These are phyloP conservation scores for Xanthia togata DNA, from an alignment of 2,888 invertebrate genomes.

Conservation along the genomic window DNA sequence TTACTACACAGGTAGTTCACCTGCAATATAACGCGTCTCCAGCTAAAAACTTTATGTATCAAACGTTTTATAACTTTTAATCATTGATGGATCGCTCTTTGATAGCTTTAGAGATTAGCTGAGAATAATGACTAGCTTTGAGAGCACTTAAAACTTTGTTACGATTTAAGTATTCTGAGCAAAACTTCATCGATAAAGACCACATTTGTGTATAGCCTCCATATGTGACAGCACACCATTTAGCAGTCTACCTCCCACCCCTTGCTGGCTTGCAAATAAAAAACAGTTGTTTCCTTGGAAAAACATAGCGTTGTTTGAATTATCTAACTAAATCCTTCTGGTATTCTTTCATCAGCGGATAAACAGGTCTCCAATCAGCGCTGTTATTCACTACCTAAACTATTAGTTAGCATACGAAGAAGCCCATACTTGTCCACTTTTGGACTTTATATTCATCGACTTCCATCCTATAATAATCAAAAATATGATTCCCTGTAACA, in stretches of 20 bases:
- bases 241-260: neutral
- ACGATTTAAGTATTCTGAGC: neutral
- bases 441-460: neutral
- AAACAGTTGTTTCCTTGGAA: neutral
- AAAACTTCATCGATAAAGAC: neutral
- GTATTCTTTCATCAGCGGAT: neutral
- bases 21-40: neutral
- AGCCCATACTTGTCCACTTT: neutral
- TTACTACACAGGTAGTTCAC: conserved; percentile 6
- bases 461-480: neutral
- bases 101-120: conserved; percentile 23
- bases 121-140: conserved; percentile 3
- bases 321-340: neutral
- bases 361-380: neutral
- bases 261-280: neutral
- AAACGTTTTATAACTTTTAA: conserved; percentile 22
- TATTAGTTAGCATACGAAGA: neutral
- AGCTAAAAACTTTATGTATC: conserved; percentile 11
- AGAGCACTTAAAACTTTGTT: conserved; percentile 11
- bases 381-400: neutral
- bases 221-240: no score
- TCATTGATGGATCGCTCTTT: conserved; percentile 10
- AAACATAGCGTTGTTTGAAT: neutral
- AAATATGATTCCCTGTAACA: neutral
- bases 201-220: neutral